Base-by-base conservation (phyloP, 2,113 vertebrate species). In the Peromyscus maniculatus region DNA sequence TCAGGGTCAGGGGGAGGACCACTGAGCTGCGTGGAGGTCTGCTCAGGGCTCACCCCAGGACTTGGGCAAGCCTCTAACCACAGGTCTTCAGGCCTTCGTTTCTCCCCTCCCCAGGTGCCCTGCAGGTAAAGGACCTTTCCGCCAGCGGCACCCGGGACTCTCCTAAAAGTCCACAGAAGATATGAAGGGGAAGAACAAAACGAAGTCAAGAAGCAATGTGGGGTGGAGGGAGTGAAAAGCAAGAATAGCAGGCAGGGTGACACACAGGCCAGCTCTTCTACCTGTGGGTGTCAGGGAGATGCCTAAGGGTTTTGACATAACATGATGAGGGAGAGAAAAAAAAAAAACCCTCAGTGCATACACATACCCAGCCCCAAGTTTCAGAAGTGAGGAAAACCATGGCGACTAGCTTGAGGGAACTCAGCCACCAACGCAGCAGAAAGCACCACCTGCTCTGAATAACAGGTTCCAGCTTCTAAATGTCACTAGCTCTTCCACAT, bases 301-400 rank as follows among this genome's bases (percentile, higher is more conserved):
- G 9, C 67, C 62, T 89, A 82, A 94, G 90, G 93, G 79, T 93
- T 97, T 91, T 97, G 91, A 96, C 83, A 93, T 91, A 96, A 72
- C 39, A 33, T 9, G 64, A 59, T 57, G 82, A 92, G 93, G 33
- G 36, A 31, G 24, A 13, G 12, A 95, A 88, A 88, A 79, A 74
- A 74, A 77, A 87, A 22, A 52, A 9, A 9, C 52, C 2, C 59
- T 96, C 91, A 91, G 88, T 86, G 55, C 74, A 94, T 89, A 95
- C 87, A 96, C 74, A 94, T 16, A 88, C 74, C 87, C 91, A 97
- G 91, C 93, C 95, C 86, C 80, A 94, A 97, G 95, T 97, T 96
- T 94, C 86, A 96, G 93, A 96, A 95, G 88, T 91, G 66, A 49
- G 97, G 94, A 97, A 97, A 96, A 89, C 96, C 97, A 97, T 49